These are phyloP conservation scores for Nycticebus coucang DNA, from an alignment of 2,113 vertebrate species.

Conservation along the genomic window DNA sequence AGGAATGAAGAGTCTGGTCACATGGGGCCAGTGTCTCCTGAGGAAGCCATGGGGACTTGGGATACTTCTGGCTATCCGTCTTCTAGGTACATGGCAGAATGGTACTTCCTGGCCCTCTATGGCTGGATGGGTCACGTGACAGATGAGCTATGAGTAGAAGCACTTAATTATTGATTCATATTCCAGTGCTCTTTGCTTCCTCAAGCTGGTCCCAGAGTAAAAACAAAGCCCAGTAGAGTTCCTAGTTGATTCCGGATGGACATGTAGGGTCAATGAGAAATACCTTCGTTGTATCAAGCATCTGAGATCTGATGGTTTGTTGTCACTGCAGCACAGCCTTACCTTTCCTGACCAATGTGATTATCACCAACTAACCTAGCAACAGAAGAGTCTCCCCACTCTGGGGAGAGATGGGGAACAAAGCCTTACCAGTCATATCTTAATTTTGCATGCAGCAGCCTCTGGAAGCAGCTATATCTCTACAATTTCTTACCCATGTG, in stretches of 20 bases:
- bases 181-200: not conserved
- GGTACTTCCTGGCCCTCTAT: not conserved
- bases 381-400: not conserved
- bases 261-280: not conserved
- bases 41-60: not conserved
- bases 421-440: not conserved
- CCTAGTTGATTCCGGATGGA: not conserved
- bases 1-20: not conserved
- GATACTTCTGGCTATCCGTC: not conserved
- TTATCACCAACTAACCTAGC: not conserved
- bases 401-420: not conserved
- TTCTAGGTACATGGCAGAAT: not conserved
- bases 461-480: not conserved
- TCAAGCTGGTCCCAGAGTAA: not conserved
- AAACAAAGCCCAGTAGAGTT: not conserved
- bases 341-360: not conserved
- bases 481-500: not conserved
- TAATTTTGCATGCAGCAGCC: not conserved
- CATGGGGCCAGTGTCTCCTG: not conserved
- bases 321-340: not conserved
- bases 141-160: not conserved
- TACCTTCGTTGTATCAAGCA: too few relatives aligned
- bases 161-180: not conserved
- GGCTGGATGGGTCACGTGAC: not conserved
- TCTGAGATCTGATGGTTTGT: not conserved